These are phyloP conservation scores for Ischnus inquisitorius DNA, from an alignment of 2,888 invertebrate species.

Conservation along the genomic window DNA sequence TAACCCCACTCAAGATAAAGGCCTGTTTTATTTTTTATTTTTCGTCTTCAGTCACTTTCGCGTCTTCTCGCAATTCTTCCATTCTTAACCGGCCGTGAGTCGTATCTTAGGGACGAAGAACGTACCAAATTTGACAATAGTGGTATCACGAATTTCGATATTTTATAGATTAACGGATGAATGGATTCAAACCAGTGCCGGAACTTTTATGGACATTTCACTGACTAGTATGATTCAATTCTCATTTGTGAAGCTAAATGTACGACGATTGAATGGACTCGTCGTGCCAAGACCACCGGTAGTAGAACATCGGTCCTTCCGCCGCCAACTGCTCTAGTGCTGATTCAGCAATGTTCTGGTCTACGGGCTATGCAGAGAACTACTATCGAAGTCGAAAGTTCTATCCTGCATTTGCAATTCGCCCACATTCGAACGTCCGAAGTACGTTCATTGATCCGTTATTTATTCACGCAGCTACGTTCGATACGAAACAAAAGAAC, in stretches of 20 bases:
- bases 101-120: background rate
- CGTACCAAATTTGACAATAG: background rate
- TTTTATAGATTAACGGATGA: conserved; percentile 23
- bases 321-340: background rate
- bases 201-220: conserved; percentile 30
- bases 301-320: background rate
- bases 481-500: background rate
- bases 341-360: conserved; percentile 25
- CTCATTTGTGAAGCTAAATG: conserved; percentile 39
- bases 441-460: background rate
- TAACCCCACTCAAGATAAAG: conserved; percentile 34
- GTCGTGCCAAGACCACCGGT: conserved; percentile 50
- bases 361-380: background rate
- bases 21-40: conserved; percentile 7
- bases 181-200: conserved; percentile 23
- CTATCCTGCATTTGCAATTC: background rate
- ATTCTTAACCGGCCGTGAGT: background rate
- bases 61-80: background rate
- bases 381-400: background rate
- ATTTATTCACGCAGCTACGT: background rate
- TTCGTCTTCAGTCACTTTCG: conserved; percentile 2
- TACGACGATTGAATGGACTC: conserved; percentile 47
- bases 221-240: conserved; percentile 46
- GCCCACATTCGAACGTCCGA: background rate
- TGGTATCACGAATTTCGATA: conserved; percentile 1